phyloP scores from a whole-genome alignment of 2,888 invertebrate species.

The Campoplex capitator region DNA sequence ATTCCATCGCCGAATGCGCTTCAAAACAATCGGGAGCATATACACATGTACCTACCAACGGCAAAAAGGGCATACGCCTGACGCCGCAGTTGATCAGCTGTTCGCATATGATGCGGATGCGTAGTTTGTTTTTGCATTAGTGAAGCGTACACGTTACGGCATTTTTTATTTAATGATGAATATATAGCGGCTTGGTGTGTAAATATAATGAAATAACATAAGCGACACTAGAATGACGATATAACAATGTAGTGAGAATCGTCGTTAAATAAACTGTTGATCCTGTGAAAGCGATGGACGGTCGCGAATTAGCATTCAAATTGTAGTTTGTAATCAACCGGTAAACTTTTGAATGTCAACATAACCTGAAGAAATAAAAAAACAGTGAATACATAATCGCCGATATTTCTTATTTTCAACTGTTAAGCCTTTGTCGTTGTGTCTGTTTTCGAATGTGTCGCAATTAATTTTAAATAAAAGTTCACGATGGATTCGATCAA shows the following conservation, averaged over 20 bases:
- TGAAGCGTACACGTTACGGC: too few relatives aligned
- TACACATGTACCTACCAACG: too few relatives aligned
- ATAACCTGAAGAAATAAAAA: background rate
- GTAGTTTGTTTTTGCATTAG: too few relatives aligned
- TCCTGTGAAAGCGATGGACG: background rate
- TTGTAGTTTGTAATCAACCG: background rate
- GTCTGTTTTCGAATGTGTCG: background rate
- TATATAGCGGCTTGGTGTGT: background rate
- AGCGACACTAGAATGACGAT: background rate
- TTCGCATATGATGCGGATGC: too few relatives aligned
- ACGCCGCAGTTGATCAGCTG: too few relatives aligned
- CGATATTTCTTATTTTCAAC: background rate
- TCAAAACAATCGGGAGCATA: too few relatives aligned
- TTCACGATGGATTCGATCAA: constrained; percentile 64
- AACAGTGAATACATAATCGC: background rate
- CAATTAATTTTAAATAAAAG: background rate
- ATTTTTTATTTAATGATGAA: too few relatives aligned
- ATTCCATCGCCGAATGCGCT: too few relatives aligned
- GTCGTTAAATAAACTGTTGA: background rate
- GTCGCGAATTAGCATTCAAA: background rate
- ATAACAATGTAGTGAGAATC: background rate
- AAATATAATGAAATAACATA: background rate
- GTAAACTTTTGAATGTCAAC: background rate
- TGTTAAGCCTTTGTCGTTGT: background rate
- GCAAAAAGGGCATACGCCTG: too few relatives aligned